These are phyloP conservation scores for Bhutanitis thaidina DNA, from an alignment of 2,888 invertebrate species.

Conservation along the genomic window DNA sequence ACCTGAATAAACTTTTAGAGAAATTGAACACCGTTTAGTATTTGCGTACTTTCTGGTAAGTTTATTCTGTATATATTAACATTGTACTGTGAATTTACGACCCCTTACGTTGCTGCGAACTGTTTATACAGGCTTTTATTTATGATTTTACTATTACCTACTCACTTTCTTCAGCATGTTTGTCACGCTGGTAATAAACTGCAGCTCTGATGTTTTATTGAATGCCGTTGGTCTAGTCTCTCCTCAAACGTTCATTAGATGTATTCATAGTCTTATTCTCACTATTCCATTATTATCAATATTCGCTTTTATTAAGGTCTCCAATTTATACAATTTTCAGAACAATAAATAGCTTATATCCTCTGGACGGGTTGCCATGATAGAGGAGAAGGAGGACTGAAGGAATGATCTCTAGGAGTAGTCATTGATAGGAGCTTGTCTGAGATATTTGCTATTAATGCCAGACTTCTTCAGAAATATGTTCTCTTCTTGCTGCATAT, in stretches of 20 bases:
- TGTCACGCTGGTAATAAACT: constrained; percentile 1
- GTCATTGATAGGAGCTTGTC: too few species aligned
- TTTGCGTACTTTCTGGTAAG: background rate
- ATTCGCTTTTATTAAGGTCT: too few species aligned
- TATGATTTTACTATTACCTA: background rate
- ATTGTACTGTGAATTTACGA: constrained; percentile 1
- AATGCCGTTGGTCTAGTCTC: background rate
- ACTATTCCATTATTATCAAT: too few species aligned
- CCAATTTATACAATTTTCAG: too few species aligned
- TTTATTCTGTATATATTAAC: background rate
- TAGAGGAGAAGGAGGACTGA: too few species aligned
- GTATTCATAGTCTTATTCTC: too few species aligned
- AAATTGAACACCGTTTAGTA: background rate
- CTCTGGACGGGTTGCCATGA: too few species aligned
- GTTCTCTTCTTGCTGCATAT: too few species aligned
- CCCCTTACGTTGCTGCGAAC: background rate
- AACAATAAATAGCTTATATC: too few species aligned
- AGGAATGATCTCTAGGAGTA: too few species aligned
- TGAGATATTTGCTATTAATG: too few species aligned
- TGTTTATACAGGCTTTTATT: background rate
- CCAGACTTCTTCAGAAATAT: too few species aligned
- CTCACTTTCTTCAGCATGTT: constrained; percentile 3
- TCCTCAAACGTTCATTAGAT: background rate
- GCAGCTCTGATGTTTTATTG: background rate
- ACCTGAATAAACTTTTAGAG: background rate